These are phyloP conservation scores for Cephus pulcher DNA, from an alignment of 2,888 invertebrate species.

Conservation along the genomic window DNA sequence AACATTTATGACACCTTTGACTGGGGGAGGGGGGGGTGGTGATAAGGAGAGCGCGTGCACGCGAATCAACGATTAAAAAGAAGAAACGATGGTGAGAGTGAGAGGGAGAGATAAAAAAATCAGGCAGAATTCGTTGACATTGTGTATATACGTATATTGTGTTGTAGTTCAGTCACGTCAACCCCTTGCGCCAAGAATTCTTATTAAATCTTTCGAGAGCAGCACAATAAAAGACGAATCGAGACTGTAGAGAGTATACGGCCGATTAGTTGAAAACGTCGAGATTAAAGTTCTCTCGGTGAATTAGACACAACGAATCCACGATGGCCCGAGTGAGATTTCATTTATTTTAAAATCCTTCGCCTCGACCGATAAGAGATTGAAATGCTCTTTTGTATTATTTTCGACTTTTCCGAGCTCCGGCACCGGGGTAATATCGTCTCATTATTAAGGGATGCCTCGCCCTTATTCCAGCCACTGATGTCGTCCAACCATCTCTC, in stretches of 20 bases:
- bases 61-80: too few species aligned
- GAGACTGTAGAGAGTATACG: neutral
- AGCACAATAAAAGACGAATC: neutral
- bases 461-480: neutral
- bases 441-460: constrained; percentile 38
- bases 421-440: constrained; percentile 27
- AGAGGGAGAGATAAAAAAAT: neutral
- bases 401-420: neutral
- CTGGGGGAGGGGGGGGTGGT: too few species aligned
- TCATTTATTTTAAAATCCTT: neutral
- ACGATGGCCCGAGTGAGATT: neutral
- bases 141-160: neutral
- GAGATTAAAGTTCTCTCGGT: neutral
- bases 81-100: neutral
- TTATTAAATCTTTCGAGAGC: neutral
- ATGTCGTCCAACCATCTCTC: constrained; percentile 7
- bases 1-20: too few species aligned
- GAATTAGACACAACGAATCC: neutral
- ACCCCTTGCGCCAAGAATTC: neutral
- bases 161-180: neutral
- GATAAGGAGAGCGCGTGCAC: too few species aligned
- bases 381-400: neutral
- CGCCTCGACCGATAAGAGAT: neutral
- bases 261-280: neutral
- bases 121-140: neutral